Conservation (phyloP, 2,113 vertebrate genomes). For the Lepisosteus oculatus region DNA sequence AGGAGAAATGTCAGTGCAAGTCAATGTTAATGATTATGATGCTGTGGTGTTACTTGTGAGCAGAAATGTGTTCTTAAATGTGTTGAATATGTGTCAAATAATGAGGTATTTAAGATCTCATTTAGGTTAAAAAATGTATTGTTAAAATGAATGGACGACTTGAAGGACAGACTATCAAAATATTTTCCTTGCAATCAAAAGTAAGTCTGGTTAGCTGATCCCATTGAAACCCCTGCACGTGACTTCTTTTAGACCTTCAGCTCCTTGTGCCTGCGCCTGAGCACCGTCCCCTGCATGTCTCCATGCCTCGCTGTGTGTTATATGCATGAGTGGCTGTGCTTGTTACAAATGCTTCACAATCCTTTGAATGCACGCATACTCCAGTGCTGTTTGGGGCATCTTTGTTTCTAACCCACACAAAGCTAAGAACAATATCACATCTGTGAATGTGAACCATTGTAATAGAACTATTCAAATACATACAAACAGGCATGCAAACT, state of each 20-base stretch:
- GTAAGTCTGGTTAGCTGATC: conserved; percentile 43
- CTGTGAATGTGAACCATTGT: no score
- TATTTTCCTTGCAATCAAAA: conserved; percentile 35
- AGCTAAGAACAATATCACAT: no score
- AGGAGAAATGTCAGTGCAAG: no score
- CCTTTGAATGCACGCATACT: neutral
- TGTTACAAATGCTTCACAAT: neutral
- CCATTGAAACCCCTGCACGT: conserved; percentile 17
- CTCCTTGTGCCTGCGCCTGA: conserved; percentile 22
- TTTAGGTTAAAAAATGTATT: conserved; percentile 28
- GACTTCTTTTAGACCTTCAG: conserved; percentile 5
- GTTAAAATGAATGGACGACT: conserved; percentile 38
- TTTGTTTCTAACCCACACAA: neutral
- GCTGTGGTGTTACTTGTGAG: no score
- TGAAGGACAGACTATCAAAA: conserved; percentile 35
- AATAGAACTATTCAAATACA: no score
- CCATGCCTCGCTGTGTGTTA: conserved; percentile 26
- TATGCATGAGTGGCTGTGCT: conserved; percentile 21
- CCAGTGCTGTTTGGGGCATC: neutral
- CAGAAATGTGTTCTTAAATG: neutral
- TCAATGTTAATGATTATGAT: no score
- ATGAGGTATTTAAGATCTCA: conserved; percentile 17
- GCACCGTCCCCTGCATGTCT: conserved; percentile 24
- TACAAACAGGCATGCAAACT: no score
- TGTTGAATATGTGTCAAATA: conserved; percentile 14